Base-by-base conservation (phyloP, 2,888 invertebrate species). In the Tenthredo amoena region DNA sequence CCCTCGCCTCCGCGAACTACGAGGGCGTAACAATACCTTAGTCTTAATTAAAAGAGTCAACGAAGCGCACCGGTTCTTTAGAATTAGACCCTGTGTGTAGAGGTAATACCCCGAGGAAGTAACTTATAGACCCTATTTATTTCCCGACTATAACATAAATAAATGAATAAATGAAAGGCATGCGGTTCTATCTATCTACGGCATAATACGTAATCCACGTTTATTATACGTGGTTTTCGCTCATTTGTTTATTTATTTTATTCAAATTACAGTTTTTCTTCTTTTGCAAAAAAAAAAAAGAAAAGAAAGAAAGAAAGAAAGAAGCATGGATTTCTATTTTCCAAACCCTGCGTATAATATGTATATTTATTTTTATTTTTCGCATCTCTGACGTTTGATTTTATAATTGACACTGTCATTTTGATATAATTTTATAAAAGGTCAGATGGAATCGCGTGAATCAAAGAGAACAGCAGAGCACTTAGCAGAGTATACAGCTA, bases 11-110 rank as follows among this genome's bases (percentile, higher is more conserved):
- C 34, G 31, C 68, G 5, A 71, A n/a, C n/a, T 9, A 71, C 34
- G 37, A 34, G 34, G 71, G 71, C 9, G 37, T 68, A n/a, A 71
- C 71, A 71, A 31, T 71, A 26, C n/a, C 37, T 71, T 37, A 34
- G 71, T 71, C 71, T 37, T 71, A 71, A 71, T 71, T 71, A 62
- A 71, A 68, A 71, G 71, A 71, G 34, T 71, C 71, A 71, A 71
- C 71, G 37, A 71, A 34, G 71, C 71, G 26, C 2, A 26, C 26
- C 9, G n/a, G 71, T 37, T 10, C 71, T 71, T 71, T 31, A 71
- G 37, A 55, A 55, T n/a, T 15, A 55, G 55, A 55, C 6, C 34
- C 71, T 71, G 4, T 71, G 71, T 37, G 34, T 31, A 0, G 21
- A 2, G 21, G 71, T 71, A 71, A 71, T 71, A 71, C 71, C n/a